These are phyloP conservation scores for Platerodrilus igneus DNA, from an alignment of 2,888 invertebrate genomes.

Conservation along the genomic window DNA sequence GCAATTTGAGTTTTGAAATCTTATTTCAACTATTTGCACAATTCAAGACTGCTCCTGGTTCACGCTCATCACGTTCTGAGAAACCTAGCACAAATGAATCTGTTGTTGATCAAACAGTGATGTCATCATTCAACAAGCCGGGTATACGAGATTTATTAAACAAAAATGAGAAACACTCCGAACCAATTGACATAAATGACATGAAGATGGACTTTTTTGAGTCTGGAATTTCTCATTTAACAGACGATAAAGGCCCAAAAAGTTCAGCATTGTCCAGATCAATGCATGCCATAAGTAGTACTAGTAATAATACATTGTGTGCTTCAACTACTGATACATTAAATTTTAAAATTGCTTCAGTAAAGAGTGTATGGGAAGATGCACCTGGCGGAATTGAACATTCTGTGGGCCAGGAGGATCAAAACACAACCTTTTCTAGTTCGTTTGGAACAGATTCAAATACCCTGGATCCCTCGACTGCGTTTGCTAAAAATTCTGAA, in stretches of 20 bases:
- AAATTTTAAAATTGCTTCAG: conserved; percentile 90
- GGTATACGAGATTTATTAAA: conserved; percentile 49
- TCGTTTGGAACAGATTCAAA: conserved; percentile 47
- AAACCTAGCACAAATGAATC: conserved; percentile 58
- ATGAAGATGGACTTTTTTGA: conserved; percentile 93
- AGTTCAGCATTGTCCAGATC: conserved; percentile 53
- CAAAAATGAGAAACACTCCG: conserved; percentile 36
- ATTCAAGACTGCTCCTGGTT: conserved; percentile 71
- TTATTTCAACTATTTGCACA: too few species aligned
- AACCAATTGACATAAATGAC: conserved; percentile 57
- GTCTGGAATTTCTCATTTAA: conserved; percentile 70
- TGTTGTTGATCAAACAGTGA: conserved; percentile 39
- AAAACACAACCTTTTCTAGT: conserved; percentile 39
- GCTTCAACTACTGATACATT: conserved; percentile 79
- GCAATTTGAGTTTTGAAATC: too few species aligned
- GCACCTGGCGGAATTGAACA: conserved; percentile 67
- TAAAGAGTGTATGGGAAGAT: conserved; percentile 83
- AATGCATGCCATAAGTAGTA: conserved; percentile 57
- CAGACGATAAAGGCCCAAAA: conserved; percentile 64
- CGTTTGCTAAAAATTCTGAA: conserved; percentile 43
- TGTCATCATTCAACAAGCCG: conserved; percentile 50
- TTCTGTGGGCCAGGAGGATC: conserved; percentile 47
- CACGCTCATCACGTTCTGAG: conserved; percentile 50
- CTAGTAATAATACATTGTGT: conserved; percentile 69
- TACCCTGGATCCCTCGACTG: conserved; percentile 47